A percentile compares a stretch with the other conserved stretches of the same genome.
Conservation (phyloP, 2,113 vertebrate species). For the Pandion haliaetus region DNA sequence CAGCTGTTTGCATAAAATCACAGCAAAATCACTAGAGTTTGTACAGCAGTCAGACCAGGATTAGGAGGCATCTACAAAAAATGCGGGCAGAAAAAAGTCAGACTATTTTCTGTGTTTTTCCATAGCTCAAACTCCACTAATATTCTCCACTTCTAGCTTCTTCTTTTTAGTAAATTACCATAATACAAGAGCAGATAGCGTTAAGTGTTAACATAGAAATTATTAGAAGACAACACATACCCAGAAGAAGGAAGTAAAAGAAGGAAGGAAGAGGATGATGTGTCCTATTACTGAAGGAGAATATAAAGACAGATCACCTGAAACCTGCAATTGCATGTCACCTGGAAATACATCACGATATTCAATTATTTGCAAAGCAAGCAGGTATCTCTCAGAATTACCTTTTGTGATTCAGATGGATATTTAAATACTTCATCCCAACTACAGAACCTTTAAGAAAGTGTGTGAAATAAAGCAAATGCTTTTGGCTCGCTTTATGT, state of each 20-base stretch:
- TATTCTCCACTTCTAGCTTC: neutral
- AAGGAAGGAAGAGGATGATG: neutral
- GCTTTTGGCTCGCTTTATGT: neutral
- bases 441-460: neutral
- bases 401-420: neutral
- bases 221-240: neutral
- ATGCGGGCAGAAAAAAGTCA: neutral
- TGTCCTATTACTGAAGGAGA: neutral
- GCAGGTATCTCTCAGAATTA: neutral
- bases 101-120: neutral
- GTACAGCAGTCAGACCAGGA: neutral
- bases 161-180: neutral
- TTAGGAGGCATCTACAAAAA: neutral
- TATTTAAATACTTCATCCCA: neutral
- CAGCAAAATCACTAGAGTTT: neutral
- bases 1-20: conserved; percentile 14
- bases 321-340: neutral
- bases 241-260: neutral
- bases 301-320: neutral
- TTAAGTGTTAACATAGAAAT: neutral
- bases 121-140: neutral
- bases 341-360: neutral
- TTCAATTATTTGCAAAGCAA: neutral
- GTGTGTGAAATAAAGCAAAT: neutral
- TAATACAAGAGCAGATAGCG: neutral